phyloP scores from a whole-genome alignment of 2,113 vertebrate species.

The Dasypus novemcinctus region DNA sequence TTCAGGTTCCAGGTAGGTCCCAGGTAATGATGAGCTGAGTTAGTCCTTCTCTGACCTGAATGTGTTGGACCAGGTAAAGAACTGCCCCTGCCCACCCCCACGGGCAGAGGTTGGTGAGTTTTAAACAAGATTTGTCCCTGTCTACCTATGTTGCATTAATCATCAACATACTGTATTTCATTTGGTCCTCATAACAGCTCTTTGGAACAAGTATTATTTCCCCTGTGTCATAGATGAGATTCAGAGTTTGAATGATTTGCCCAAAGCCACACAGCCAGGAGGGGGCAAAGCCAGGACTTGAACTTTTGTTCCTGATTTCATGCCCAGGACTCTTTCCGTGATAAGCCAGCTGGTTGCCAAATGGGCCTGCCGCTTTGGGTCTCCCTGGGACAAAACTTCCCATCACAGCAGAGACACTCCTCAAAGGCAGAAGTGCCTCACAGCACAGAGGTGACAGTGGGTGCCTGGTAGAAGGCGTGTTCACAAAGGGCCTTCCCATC shows the following conservation, averaged over 20 bases:
- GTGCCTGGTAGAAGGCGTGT: conserved; percentile 3
- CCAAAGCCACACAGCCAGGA: background rate
- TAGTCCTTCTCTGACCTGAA: background rate
- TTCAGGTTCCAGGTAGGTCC: background rate
- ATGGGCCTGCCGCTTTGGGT: background rate
- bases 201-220: background rate
- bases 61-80: background rate
- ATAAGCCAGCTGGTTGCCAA: background rate
- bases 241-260: background rate
- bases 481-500: conserved; percentile 67
- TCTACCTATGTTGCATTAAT: background rate
- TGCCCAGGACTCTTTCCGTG: background rate
- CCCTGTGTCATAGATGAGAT: background rate
- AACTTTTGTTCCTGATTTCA: background rate
- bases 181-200: background rate
- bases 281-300: background rate
- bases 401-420: conserved; percentile 35
- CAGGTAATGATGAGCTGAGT: background rate
- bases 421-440: conserved; percentile 40
- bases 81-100: too few relatives aligned
- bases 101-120: background rate
- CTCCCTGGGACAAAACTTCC: background rate
- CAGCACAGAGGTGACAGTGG: background rate
- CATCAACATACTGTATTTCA: background rate
- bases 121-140: background rate